phyloP scores from a whole-genome alignment of 1,140 invertebrate genomes.

The Drosophila azteca region DNA sequence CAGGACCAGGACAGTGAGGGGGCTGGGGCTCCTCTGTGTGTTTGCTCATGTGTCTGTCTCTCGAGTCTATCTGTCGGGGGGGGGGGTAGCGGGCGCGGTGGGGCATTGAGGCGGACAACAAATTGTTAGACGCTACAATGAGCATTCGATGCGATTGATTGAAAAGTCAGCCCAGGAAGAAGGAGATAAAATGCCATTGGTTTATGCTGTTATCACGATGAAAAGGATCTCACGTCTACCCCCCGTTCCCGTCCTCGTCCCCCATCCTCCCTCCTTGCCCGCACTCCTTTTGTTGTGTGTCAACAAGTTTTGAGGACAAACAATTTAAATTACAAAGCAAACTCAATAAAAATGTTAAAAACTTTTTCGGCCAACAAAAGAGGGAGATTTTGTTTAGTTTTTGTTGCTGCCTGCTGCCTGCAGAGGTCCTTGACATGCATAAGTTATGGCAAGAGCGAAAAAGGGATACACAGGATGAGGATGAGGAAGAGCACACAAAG shows the following conservation, averaged over 20 bases:
- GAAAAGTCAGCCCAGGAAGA: conserved; percentile 63
- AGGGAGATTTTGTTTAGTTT: conserved; percentile 67
- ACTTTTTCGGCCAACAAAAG: conserved; percentile 60
- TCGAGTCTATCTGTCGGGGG: no score
- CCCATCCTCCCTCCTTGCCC: neutral
- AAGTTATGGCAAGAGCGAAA: conserved; percentile 62
- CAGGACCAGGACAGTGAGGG: neutral
- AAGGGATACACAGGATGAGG: conserved; percentile 20
- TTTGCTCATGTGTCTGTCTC: neutral
- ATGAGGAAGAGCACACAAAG: conserved; percentile 47
- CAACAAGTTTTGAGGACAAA: conserved; percentile 71
- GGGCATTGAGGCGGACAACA: conserved; percentile 63
- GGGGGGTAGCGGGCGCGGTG: neutral
- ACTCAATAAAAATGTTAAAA: conserved; percentile 78
- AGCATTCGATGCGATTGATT: conserved; percentile 79
- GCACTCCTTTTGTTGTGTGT: conserved; percentile 25
- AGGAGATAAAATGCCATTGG: conserved; percentile 68
- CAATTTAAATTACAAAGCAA: conserved; percentile 81
- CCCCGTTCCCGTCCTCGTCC: no score
- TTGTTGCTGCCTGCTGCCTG: neutral
- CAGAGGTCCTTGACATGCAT: conserved; percentile 68
- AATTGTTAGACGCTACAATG: conserved; percentile 77
- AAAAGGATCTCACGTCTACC: conserved; percentile 5
- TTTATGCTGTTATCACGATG: conserved; percentile 58
- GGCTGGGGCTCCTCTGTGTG: neutral